Evolutionary conservation across 2,113 vertebrate genomes (phyloP), one percentile per base, ranked within the genome.

Genomic region (Ornithorhynchus anatinus): DNA sequence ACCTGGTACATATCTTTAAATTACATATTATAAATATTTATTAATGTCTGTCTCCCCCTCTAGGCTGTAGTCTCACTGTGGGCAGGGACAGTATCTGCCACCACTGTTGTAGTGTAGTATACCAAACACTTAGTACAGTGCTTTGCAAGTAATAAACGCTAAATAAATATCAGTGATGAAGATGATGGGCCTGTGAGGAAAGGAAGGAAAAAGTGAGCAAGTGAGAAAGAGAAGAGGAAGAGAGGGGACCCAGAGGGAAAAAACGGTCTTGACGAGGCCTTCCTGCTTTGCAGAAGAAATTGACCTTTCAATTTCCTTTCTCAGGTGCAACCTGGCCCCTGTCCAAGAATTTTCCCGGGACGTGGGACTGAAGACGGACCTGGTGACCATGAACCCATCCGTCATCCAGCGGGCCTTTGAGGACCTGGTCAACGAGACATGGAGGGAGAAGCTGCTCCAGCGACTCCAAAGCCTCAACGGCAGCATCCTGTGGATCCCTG

Each of bases 311-410:
- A 52, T 64, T 64, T 54, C 44, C 31, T 59, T 51, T 7, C 3
- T 0, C 68, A 99, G 97, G 86, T 99, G 97, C 86, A 99, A 99
- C 69, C 90, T 99, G 84, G 97, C 97, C 19, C 97, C 97, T 0
- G 96, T 99, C 73, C 95, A 96, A 82, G 95, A 97, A 50, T 99
- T 93, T 58, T 91, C 91, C 0, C 85, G 35, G 68, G 97, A 99
- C 0, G 97, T 99, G 64, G 97, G 97, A 11, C 74, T 79, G 70
- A 94, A 94, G 80, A 98, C 96, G 0, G 94, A 95, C 84, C 86
- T 99, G 86, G 97, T 99, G 85, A 99, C 97, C 1, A 98, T 99
- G 97, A 99, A 99, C 87, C 97, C 97, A 0, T 99, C 97, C 0
- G 97, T 99, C 87, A 95, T 99, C 77, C 96, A 98, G 69, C 92